Percentiles rank a stretch among this genome's conserved stretches.
phyloP scores from a whole-genome alignment of 2,113 vertebrate species.

The Ammodytes dubius region DNA sequence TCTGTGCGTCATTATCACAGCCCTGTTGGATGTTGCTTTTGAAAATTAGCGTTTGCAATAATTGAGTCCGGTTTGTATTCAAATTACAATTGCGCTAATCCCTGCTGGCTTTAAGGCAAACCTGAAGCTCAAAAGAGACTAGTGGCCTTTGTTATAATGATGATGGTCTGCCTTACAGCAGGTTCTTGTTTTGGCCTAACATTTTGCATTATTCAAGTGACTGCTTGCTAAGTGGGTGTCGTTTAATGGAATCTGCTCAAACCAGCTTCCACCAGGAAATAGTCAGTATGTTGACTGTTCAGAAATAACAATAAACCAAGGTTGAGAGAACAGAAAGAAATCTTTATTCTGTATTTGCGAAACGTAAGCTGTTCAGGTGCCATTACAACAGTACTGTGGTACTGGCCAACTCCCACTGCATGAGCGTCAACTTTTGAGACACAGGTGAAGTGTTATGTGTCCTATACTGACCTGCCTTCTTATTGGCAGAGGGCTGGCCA shows the following conservation, averaged over 20 bases:
- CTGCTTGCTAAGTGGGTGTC: constrained; percentile 34
- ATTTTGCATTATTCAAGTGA: not conserved
- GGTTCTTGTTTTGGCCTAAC: constrained; percentile 23
- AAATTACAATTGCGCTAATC: too few relatives aligned
- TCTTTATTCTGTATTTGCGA: not conserved
- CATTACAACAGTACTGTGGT: not conserved
- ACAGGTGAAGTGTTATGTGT: not conserved
- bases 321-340: not conserved
- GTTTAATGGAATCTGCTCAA: constrained; percentile 62
- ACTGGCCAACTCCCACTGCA: not conserved
- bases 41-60: not conserved
- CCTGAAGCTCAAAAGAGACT: constrained; percentile 6
- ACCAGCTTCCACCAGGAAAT: constrained; percentile 26
- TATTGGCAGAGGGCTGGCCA: not conserved
- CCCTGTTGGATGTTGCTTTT: not conserved
- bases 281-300: not conserved
- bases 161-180: not conserved
- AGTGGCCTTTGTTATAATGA: constrained; percentile 8
- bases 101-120: not conserved
- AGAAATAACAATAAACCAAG: not conserved
- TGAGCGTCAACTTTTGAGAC: not conserved
- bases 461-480: not conserved
- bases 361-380: not conserved
- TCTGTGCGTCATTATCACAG: not conserved
- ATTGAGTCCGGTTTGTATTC: not conserved